These are phyloP conservation scores for Poliocrania exsul DNA, from an alignment of 2,797 vertebrate species.

Conservation along the genomic window DNA sequence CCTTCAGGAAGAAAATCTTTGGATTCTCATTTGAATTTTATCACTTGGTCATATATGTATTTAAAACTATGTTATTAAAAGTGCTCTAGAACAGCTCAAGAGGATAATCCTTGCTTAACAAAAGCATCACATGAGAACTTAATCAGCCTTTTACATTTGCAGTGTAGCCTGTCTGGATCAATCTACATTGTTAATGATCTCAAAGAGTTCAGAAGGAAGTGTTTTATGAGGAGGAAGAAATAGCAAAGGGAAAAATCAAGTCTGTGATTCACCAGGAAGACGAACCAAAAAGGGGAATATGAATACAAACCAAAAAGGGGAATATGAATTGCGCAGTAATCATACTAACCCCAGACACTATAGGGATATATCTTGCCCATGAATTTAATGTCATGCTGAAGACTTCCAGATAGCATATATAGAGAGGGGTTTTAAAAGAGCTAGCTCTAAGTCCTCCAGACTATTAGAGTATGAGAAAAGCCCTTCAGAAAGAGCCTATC, in stretches of 20 bases:
- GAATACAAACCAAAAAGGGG: neutral
- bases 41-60: neutral
- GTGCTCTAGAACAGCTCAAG: slow-evolving; percentile 23
- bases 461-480: neutral
- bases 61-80: slow-evolving; percentile 42
- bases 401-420: neutral
- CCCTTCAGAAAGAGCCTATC: neutral
- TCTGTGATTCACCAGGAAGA: neutral
- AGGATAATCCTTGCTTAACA: slow-evolving; percentile 49
- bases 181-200: slow-evolving; percentile 52
- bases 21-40: neutral
- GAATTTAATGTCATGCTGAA: neutral
- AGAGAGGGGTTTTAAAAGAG: neutral
- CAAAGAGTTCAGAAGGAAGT: neutral
- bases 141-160: slow-evolving; percentile 44
- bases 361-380: neutral
- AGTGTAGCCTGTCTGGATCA: slow-evolving; percentile 28
- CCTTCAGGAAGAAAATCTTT: neutral
- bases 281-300: neutral
- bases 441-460: neutral
- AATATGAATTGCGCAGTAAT: neutral
- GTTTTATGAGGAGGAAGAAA: neutral
- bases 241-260: neutral
- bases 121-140: neutral
- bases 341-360: neutral